phyloP scores from a whole-genome alignment of 2,113 vertebrate genomes.

The Taurulus bubalis region DNA sequence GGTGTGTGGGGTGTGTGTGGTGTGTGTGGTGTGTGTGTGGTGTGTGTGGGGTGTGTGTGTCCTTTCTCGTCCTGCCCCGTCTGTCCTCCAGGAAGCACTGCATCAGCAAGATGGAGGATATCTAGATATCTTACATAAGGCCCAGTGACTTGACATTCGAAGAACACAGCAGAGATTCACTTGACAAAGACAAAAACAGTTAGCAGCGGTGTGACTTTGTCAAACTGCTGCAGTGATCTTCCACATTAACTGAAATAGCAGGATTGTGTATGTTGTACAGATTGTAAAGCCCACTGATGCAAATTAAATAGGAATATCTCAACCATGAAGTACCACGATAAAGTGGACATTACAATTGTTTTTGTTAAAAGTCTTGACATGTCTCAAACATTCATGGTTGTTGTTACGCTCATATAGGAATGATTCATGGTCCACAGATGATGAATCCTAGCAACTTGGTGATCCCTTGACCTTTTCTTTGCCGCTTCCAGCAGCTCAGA shows the following conservation, averaged over 20 bases:
- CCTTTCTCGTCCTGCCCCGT: constrained; percentile 52
- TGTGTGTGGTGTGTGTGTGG: constrained; percentile 21
- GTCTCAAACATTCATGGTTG: no score
- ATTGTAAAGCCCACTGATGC: no score
- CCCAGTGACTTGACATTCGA: constrained; percentile 32
- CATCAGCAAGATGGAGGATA: constrained; percentile 59
- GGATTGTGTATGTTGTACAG: no score
- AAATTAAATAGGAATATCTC: no score
- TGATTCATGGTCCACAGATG: no score
- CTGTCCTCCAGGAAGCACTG: constrained; percentile 65
- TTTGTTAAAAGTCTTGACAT: no score
- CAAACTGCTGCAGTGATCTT: background rate
- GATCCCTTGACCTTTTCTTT: no score
- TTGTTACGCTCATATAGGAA: no score
- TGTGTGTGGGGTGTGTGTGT: constrained; percentile 24
- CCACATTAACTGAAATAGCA: background rate
- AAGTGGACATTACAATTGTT: background rate
- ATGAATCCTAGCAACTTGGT: background rate
- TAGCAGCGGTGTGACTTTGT: background rate
- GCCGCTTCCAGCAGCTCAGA: no score
- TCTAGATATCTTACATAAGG: constrained; percentile 53
- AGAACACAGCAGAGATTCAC: constrained; percentile 13
- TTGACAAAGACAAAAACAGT: background rate
- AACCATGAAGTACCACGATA: no score
- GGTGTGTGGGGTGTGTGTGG: constrained; percentile 25